Evolutionary conservation across 2,888 invertebrate genomes (phyloP).

Genomic region (Tipula confusa): DNA sequence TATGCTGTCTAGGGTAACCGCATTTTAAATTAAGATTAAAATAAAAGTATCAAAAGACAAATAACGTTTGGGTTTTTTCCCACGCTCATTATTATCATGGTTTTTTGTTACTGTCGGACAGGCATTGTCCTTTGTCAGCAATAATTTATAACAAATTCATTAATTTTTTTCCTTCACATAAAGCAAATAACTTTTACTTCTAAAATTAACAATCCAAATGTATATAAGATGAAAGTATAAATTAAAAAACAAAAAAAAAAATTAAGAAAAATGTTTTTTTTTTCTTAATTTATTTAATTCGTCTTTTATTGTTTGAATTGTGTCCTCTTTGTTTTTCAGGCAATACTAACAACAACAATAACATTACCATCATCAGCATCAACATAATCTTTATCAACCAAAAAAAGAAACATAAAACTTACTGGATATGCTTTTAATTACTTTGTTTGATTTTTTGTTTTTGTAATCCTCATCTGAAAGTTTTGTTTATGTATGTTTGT

Average conservation of each 20-base stretch:
- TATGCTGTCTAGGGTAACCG: no score
- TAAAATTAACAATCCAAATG: not conserved
- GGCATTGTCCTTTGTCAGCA: not conserved
- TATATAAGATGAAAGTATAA: not conserved
- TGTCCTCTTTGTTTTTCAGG: not conserved
- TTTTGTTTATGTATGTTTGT: not conserved
- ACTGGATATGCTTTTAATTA: slow-evolving; percentile 15
- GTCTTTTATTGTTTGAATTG: slow-evolving; percentile 14
- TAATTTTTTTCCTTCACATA: not conserved
- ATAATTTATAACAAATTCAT: not conserved
- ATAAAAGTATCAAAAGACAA: not conserved
- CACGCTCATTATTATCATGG: not conserved
- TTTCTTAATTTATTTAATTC: slow-evolving; percentile 3
- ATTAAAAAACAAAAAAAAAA: not conserved
- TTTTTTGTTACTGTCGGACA: not conserved
- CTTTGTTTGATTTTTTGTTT: not conserved
- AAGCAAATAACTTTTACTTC: not conserved
- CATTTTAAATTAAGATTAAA: no score
- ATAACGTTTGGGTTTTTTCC: not conserved
- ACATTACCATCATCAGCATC: not conserved
- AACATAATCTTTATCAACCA: not conserved
- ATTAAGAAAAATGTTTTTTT: no score
- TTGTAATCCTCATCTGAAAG: not conserved
- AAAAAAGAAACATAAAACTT: not conserved
- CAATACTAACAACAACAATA: not conserved